A percentile compares a stretch with the other conserved stretches of the same genome.
Conservation (phyloP, 2,797 vertebrate species). For the Syncerus caffer region DNA sequence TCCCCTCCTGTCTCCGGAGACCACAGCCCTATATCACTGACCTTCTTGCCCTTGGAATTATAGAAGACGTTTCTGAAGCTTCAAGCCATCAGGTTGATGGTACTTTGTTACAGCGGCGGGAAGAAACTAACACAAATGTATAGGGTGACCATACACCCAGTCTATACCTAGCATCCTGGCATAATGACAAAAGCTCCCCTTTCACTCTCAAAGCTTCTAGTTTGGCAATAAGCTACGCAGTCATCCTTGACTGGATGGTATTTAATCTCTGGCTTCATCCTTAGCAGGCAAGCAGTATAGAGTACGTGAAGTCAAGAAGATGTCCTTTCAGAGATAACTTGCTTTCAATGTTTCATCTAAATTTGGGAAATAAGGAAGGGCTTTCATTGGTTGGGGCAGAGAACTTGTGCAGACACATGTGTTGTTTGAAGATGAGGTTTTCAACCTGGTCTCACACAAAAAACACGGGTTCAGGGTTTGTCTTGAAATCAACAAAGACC, state of each 20-base stretch:
- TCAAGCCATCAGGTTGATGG: not conserved
- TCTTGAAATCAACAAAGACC: slow-evolving; percentile 1
- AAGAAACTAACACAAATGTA: not conserved
- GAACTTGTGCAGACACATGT: not conserved
- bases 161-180: not conserved
- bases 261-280: not conserved
- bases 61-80: not conserved
- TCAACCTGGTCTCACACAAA: not conserved
- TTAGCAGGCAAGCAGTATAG: not conserved
- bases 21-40: not conserved
- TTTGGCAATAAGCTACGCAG: not conserved
- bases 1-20: not conserved
- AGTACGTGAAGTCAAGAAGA: not conserved
- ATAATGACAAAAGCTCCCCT: not conserved
- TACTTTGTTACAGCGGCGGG: not conserved
- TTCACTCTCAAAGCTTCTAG: not conserved
- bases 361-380: slow-evolving; percentile 22
- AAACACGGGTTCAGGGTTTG: not conserved
- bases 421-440: slow-evolving; percentile 40
- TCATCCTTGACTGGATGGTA: not conserved
- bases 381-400: not conserved
- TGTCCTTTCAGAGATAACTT: not conserved
- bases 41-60: not conserved
- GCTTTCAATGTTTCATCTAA: not conserved
- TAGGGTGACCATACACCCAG: not conserved